Percentiles rank a stretch among this genome's conserved stretches.
These are phyloP conservation scores for Melipona quadrifasciata DNA, from an alignment of 1,140 invertebrate species.

Conservation along the genomic window DNA sequence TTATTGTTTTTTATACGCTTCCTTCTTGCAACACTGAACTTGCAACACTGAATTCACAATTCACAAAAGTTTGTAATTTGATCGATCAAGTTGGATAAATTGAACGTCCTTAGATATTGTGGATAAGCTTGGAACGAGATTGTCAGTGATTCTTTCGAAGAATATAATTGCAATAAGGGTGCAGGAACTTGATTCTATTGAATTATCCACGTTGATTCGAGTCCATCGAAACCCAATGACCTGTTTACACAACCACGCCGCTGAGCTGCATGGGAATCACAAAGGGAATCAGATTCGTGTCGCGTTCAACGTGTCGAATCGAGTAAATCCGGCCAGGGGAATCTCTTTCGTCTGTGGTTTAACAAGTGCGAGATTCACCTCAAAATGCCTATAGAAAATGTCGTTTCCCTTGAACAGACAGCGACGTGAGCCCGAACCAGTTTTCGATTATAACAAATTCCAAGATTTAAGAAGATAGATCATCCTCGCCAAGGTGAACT, in stretches of 20 bases:
- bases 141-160: constrained; percentile 2
- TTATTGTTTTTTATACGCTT: too few species aligned
- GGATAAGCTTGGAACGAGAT: not conserved
- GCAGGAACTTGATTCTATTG: not conserved
- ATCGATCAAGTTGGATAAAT: not conserved
- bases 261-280: not conserved
- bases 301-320: constrained; percentile 33
- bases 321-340: constrained; percentile 25
- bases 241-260: constrained; percentile 37
- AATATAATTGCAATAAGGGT: constrained; percentile 2
- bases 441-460: not conserved
- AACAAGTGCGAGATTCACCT: constrained; percentile 14
- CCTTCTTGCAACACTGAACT: too few species aligned
- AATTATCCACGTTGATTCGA: constrained; percentile 21
- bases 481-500: not conserved
- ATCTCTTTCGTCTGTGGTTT: not conserved
- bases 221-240: constrained; percentile 16
- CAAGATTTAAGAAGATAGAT: not conserved
- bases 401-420: not conserved
- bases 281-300: constrained; percentile 38
- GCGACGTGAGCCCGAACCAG: not conserved
- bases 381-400: not conserved
- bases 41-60: too few species aligned
- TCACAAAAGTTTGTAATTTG: not conserved
- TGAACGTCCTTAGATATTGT: not conserved